Percentiles rank a stretch among this genome's conserved stretches.
phyloP scores from a whole-genome alignment of 2,888 invertebrate genomes.

The Spicauda simplicius region DNA sequence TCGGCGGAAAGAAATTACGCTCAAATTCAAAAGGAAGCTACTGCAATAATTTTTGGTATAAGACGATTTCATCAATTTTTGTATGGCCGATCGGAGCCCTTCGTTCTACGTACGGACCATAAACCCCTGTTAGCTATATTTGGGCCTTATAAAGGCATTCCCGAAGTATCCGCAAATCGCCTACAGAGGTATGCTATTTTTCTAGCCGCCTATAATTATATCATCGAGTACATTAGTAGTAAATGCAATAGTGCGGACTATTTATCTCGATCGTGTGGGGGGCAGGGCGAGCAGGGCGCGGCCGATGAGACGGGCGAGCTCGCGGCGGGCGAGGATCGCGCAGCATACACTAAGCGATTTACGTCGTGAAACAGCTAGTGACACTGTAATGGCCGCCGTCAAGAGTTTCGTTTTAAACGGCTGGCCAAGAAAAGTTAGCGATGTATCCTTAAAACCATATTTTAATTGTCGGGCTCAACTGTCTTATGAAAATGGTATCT shows the following conservation, averaged over 20 bases:
- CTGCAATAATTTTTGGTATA: too few species aligned
- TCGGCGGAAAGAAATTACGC: too few species aligned
- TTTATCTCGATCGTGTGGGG: constrained; percentile 36
- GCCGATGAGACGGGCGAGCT: too few species aligned
- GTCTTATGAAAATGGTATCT: constrained; percentile 31
- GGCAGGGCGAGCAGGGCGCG: too few species aligned
- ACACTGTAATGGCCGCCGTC: constrained; percentile 37
- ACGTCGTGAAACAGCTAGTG: constrained; percentile 26
- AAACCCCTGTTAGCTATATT: too few species aligned
- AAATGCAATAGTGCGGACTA: constrained; percentile 40
- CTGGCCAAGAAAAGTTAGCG: constrained; percentile 42
- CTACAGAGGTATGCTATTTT: too few species aligned
- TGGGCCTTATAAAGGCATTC: too few species aligned
- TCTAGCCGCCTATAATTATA: constrained; percentile 38
- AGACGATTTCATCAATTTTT: too few species aligned
- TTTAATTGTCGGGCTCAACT: constrained; percentile 42
- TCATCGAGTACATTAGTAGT: constrained; percentile 31
- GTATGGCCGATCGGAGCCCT: too few species aligned
- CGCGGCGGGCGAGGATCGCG: background rate
- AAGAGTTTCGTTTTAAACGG: constrained; percentile 39
- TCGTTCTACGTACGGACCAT: too few species aligned
- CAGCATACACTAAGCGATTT: constrained; percentile 25
- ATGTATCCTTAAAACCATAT: constrained; percentile 37
- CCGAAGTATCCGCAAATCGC: too few species aligned
- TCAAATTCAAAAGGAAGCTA: too few species aligned